Base-by-base conservation (phyloP, 2,888 invertebrate genomes). In the Agrochola litura region DNA sequence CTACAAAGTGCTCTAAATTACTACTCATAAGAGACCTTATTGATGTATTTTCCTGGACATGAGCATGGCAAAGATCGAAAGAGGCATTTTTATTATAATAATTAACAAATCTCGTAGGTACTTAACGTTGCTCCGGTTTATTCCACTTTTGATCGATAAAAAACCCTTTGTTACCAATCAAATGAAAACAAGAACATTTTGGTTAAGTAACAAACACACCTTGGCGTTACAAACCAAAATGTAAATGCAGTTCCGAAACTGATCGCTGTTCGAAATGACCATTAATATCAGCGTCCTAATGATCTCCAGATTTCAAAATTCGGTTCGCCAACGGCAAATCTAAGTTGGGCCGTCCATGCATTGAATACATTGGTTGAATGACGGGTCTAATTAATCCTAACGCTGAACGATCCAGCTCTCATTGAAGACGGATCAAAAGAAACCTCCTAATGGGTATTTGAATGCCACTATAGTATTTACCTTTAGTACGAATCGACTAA, bases 391-490 rank as follows among this genome's bases (percentile, higher is more conserved):
- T 95, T 95, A 95, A 94, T 95, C 94, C 93, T 86, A 87, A 91
- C 91, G 92, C 92, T 93, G 93, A 94, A 93, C 90, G 88, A 89
- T 89, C 89, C 87, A 89, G 89, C 90, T 87, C 90, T 93, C 93
- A 93, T 92, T 93, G 93, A 92, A 90, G 90, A 76, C 86, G 92
- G 92, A 95, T 95, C 94, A 95, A 95, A 96, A 95, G 95, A 95
- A 94, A 93, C 92, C 93, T 93, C 88, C 91, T 95, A 95, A 96
- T 96, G 96, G 92, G 93, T 94, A 96, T 96, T 95, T 95, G 95
- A 96, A 95, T 94, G 90, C 93, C 86, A 86, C 89, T 84, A 92
- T 92, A 92, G 92, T 92, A 92, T 92, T 92, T 93, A 91, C 92
- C 92, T 93, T 91, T 86, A 84, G 82, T 89, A 84, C 70, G 81